Evolutionary conservation across 2,888 invertebrate genomes (phyloP).

Genomic region (Smittia aterrima): DNA sequence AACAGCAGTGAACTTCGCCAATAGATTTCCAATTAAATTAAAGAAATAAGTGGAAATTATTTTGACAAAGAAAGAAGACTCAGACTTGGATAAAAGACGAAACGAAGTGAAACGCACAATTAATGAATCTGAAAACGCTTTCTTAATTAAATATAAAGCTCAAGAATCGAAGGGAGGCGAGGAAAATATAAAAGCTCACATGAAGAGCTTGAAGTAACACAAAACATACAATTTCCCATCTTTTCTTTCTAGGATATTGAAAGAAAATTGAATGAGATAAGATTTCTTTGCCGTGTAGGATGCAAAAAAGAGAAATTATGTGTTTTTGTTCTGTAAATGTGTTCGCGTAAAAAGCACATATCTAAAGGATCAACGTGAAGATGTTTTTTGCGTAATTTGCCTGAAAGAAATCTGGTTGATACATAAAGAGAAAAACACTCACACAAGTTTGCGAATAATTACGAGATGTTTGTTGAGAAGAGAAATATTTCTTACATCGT

Average conservation of each 20-base stretch:
- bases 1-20: background rate
- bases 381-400: too few relatives aligned
- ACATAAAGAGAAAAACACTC: background rate
- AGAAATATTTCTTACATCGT: background rate
- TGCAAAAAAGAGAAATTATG: constrained; percentile 16
- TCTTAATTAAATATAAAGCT: constrained; percentile 27
- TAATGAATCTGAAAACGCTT: constrained; percentile 29
- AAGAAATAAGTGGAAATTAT: constrained; percentile 5
- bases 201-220: background rate
- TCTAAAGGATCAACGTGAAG: constrained; percentile 31
- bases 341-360: background rate
- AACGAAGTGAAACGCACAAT: constrained; percentile 24
- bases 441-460: background rate
- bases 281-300: constrained; percentile 1
- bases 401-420: background rate
- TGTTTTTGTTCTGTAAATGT: background rate
- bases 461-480: background rate
- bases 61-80: background rate
- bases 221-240: too few relatives aligned
- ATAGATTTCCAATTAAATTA: background rate
- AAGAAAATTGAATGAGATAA: constrained; percentile 29
- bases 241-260: background rate
- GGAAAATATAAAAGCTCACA: background rate
- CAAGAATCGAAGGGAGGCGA: background rate
- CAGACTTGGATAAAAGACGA: background rate